phyloP scores from a whole-genome alignment of 2,113 vertebrate genomes.

The Triplophysa rosa region DNA sequence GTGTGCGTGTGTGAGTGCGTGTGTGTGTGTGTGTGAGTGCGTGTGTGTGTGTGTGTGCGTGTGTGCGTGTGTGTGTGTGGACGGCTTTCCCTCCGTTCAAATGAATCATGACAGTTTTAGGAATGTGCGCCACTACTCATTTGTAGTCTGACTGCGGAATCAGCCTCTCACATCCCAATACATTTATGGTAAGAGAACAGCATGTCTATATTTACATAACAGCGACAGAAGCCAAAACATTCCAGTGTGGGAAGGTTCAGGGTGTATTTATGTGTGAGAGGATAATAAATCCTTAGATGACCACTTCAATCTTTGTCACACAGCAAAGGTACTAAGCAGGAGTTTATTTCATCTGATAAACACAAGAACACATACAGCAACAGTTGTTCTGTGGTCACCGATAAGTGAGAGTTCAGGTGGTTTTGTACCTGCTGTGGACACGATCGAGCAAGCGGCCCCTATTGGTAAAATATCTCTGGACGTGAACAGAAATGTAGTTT shows the following conservation, averaged over 20 bases:
- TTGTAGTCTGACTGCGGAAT: conserved; percentile 52
- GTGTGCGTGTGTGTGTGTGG: conserved; percentile 42
- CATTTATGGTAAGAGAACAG: conserved; percentile 61
- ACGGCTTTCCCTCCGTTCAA: conserved; percentile 62
- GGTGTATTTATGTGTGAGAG: conserved; percentile 34
- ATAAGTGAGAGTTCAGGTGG: too few species aligned
- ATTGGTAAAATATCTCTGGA: too few species aligned
- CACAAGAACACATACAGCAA: neutral
- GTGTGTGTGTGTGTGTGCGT: conserved; percentile 52
- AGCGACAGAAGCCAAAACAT: conserved; percentile 56
- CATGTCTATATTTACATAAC: conserved; percentile 66
- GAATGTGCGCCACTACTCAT: conserved; percentile 63
- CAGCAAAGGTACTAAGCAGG: neutral
- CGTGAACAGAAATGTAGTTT: too few species aligned
- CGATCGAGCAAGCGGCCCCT: too few species aligned
- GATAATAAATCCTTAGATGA: conserved; percentile 11
- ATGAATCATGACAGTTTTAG: conserved; percentile 73
- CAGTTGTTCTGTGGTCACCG: too few species aligned
- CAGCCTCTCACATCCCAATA: conserved; percentile 52
- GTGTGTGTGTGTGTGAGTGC: conserved; percentile 37
- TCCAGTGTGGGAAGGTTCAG: conserved; percentile 43
- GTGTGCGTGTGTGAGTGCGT: conserved; percentile 28
- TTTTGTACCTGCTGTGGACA: too few species aligned
- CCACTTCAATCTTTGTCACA: conserved; percentile 10
- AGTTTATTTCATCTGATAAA: neutral